Percentiles rank a stretch among this genome's conserved stretches.
Conservation (phyloP, 2,113 vertebrate genomes). For the Dicrurus megarhynchus region DNA sequence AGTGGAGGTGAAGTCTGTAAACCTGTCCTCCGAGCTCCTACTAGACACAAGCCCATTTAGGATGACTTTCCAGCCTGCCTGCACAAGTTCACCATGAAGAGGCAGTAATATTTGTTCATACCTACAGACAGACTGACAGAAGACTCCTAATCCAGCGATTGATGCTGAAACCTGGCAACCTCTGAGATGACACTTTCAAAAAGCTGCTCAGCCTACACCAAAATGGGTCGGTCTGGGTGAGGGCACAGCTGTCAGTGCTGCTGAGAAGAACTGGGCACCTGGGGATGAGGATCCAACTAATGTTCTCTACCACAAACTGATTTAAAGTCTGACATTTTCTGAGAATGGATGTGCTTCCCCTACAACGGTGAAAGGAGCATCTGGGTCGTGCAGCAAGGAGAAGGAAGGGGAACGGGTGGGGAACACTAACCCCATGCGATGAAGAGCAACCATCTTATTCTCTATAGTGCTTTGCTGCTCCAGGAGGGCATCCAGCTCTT, state of each 20-base stretch:
- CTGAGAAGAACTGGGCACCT: background rate
- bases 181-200: background rate
- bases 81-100: background rate
- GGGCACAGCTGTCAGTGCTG: background rate
- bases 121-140: background rate
- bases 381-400: fast-evolving
- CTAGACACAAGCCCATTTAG: background rate
- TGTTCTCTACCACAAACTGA: background rate
- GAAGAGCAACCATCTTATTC: conserved; percentile 90
- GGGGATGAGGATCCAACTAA: background rate
- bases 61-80: background rate
- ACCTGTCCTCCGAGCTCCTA: background rate
- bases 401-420: background rate
- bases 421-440: conserved; percentile 89
- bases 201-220: background rate
- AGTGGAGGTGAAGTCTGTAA: background rate
- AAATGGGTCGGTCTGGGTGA: background rate
- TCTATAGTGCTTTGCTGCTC: conserved; percentile 86
- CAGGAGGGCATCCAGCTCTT: conserved; percentile 84
- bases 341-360: background rate
- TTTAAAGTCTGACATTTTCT: background rate
- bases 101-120: background rate
- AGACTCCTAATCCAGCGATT: background rate
- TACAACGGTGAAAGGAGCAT: fast-evolving
- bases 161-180: background rate